phyloP scores from a whole-genome alignment of 2,888 invertebrate species.

The Altica lythri region DNA sequence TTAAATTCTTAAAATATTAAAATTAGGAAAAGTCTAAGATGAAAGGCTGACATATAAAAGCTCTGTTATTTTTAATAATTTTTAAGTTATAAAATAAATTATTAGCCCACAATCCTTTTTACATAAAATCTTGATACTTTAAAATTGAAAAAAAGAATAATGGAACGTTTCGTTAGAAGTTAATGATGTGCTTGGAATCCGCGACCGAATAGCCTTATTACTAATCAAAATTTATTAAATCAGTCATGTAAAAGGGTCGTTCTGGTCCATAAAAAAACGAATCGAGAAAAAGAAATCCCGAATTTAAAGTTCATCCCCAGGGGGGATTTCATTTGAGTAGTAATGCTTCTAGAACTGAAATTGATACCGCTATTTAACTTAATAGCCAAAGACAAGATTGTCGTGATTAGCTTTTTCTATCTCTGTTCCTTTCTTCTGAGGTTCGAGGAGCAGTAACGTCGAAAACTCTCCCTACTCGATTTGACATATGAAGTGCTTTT shows the following conservation, averaged over 20 bases:
- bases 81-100: too few relatives aligned
- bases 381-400: slow-evolving; percentile 58
- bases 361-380: slow-evolving; percentile 59
- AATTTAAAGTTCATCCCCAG: slow-evolving; percentile 47
- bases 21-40: too few relatives aligned
- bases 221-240: slow-evolving; percentile 47
- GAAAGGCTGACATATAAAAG: too few relatives aligned
- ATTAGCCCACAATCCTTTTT: too few relatives aligned
- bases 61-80: too few relatives aligned
- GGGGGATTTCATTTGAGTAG: slow-evolving; percentile 44
- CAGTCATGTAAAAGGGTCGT: slow-evolving; percentile 48
- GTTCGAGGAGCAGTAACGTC: neutral
- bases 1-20: too few relatives aligned
- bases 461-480: slow-evolving; percentile 14
- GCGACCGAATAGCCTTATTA: slow-evolving; percentile 37
- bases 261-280: slow-evolving; percentile 47
- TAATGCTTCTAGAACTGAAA: slow-evolving; percentile 48
- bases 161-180: too few relatives aligned
- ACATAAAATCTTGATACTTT: too few relatives aligned
- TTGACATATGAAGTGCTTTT: slow-evolving; percentile 25
- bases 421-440: slow-evolving; percentile 16
- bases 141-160: too few relatives aligned
- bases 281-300: slow-evolving; percentile 50
- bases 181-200: slow-evolving; percentile 9
- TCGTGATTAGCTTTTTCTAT: slow-evolving; percentile 52